Percentiles rank a stretch among this genome's conserved stretches.
Evolutionary conservation across 1,140 invertebrate species (phyloP).

Genomic region (Zaprionus kolodkinae): DNA sequence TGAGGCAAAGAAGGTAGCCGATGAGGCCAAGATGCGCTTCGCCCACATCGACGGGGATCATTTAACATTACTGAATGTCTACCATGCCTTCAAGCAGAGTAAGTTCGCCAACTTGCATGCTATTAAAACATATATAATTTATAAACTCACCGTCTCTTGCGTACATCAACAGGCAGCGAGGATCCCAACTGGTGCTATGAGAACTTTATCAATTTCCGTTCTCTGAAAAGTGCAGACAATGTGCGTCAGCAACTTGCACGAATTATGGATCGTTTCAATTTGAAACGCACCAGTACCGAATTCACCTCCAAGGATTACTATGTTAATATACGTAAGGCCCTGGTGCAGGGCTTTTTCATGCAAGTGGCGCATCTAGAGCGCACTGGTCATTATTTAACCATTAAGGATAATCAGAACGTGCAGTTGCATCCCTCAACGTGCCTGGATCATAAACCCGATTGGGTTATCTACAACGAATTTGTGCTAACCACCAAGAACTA

Average conservation of each 20-base stretch:
- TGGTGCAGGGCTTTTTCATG: slow-evolving; percentile 99
- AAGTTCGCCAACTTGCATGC: slow-evolving; percentile 85
- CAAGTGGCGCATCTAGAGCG: slow-evolving; percentile 98
- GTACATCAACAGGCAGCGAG: slow-evolving; percentile 86
- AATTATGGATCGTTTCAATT: slow-evolving; percentile 93
- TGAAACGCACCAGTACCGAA: slow-evolving; percentile 98
- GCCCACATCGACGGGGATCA: slow-evolving; percentile 99
- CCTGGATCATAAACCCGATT: slow-evolving; percentile 99
- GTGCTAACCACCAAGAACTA: slow-evolving; percentile 99
- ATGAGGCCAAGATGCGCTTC: slow-evolving; percentile 99
- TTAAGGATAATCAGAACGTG: slow-evolving; percentile 99
- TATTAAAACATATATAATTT: not conserved
- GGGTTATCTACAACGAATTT: slow-evolving; percentile 99
- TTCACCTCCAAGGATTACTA: slow-evolving; percentile 99
- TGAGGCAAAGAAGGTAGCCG: slow-evolving; percentile 99
- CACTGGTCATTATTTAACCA: slow-evolving; percentile 98
- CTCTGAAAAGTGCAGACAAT: slow-evolving; percentile 93
- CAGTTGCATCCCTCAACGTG: slow-evolving; percentile 99
- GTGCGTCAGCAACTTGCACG: slow-evolving; percentile 88
- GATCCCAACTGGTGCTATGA: slow-evolving; percentile 97
- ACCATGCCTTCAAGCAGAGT: slow-evolving; percentile 99
- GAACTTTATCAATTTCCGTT: slow-evolving; percentile 99
- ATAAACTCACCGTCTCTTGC: not conserved
- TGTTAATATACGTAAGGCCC: slow-evolving; percentile 98
- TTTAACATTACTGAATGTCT: slow-evolving; percentile 98